phyloP scores from a whole-genome alignment of 2,888 invertebrate genomes.

The Pseudococcus longispinus region DNA sequence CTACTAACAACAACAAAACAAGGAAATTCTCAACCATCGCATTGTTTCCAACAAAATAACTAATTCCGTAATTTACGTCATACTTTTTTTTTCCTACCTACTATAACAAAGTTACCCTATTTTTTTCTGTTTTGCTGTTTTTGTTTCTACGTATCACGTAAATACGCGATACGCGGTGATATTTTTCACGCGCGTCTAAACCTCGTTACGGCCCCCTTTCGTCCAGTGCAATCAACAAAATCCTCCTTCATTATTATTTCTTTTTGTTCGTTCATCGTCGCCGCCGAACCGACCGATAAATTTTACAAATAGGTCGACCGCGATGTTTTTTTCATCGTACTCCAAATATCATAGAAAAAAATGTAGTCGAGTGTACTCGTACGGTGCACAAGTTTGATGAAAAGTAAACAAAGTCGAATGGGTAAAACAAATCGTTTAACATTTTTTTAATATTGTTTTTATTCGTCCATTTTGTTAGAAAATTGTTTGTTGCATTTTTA shows the following conservation, averaged over 20 bases:
- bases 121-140: background rate
- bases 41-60: conserved; percentile 23
- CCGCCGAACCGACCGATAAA: background rate
- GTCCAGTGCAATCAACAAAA: background rate
- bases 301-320: background rate
- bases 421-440: background rate
- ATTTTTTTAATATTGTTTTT: background rate
- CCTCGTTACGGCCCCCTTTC: background rate
- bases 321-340: background rate
- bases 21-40: background rate
- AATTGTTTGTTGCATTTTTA: background rate
- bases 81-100: background rate
- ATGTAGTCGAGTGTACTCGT: background rate
- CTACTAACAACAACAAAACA: background rate
- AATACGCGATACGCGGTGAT: background rate
- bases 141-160: background rate
- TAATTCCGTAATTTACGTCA: conserved; percentile 44
- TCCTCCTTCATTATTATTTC: background rate
- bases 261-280: background rate
- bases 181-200: background rate
- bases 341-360: background rate
- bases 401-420: background rate
- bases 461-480: background rate
- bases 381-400: background rate
- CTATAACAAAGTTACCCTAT: background rate